These are phyloP conservation scores for Ennomos erosarius DNA, from an alignment of 2,888 invertebrate species.

Conservation along the genomic window DNA sequence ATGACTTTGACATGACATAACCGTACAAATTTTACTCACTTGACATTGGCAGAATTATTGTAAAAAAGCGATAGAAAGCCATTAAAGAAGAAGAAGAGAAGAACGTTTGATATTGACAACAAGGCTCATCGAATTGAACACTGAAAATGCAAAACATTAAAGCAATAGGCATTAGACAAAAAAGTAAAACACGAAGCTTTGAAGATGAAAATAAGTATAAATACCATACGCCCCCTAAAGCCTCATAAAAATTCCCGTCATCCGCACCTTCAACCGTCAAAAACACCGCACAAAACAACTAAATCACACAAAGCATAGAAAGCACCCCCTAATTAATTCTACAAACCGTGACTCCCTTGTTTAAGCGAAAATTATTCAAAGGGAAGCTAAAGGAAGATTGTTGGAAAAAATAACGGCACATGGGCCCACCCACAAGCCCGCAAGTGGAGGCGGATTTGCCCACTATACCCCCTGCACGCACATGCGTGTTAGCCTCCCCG, in stretches of 20 bases:
- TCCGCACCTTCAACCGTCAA: background rate
- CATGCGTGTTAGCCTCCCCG: constrained; percentile 73
- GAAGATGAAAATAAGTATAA: background rate
- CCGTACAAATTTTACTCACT: too few species aligned
- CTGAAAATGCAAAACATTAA: background rate
- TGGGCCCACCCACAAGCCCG: constrained; percentile 52
- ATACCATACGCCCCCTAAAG: constrained; percentile 7
- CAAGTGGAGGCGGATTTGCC: constrained; percentile 36
- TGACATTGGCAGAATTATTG: too few species aligned
- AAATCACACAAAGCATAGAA: constrained; percentile 39
- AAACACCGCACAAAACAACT: constrained; percentile 40
- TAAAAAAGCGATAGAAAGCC: too few species aligned
- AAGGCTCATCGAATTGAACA: too few species aligned
- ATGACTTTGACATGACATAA: too few species aligned
- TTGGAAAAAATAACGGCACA: constrained; percentile 53
- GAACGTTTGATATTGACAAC: too few species aligned
- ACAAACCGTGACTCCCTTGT: constrained; percentile 60
- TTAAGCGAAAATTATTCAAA: constrained; percentile 48
- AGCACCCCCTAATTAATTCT: constrained; percentile 71
- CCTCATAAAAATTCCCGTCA: constrained; percentile 23
- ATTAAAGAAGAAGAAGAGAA: too few species aligned
- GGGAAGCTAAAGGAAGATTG: constrained; percentile 57
- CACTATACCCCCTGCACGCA: constrained; percentile 60
- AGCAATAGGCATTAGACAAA: background rate
- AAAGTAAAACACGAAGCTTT: background rate